A percentile compares a stretch with the other conserved stretches of the same genome.
Conservation (phyloP, 2,888 invertebrate genomes). For the Mythimna vitellina region DNA sequence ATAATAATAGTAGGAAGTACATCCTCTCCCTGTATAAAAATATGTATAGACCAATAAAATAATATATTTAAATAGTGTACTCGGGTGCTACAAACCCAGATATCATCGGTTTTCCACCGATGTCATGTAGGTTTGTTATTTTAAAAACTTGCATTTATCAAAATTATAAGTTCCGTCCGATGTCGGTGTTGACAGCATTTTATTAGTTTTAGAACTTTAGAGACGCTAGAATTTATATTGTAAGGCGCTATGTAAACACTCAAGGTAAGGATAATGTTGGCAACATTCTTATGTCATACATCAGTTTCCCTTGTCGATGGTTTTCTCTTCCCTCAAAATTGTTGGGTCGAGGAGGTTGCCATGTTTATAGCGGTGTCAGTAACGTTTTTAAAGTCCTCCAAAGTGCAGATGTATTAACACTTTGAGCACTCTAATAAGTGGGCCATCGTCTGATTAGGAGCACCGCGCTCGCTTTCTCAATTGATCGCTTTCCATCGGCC, state of each 20-base stretch:
- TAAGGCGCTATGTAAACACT: slow-evolving; percentile 4
- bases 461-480: too few relatives aligned
- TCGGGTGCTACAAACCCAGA: background rate
- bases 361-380: too few relatives aligned
- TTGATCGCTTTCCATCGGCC: too few relatives aligned
- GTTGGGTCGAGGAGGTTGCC: too few relatives aligned
- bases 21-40: background rate
- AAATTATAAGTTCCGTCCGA: slow-evolving; percentile 33
- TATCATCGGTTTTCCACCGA: background rate
- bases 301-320: too few relatives aligned
- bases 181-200: slow-evolving; percentile 6
- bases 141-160: slow-evolving; percentile 21
- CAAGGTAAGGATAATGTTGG: background rate
- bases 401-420: too few relatives aligned
- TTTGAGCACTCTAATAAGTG: too few relatives aligned
- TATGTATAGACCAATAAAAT: slow-evolving; percentile 7
- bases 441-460: too few relatives aligned
- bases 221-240: slow-evolving; percentile 24
- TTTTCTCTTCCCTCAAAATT: too few relatives aligned
- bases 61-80: background rate
- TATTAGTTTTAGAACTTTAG: slow-evolving; percentile 23
- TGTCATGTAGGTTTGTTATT: background rate
- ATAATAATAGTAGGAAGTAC: too few relatives aligned
- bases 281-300: too few relatives aligned
- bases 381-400: too few relatives aligned